These are phyloP conservation scores for Drosophila anomalata DNA, from an alignment of 2,888 invertebrate species.

Conservation along the genomic window DNA sequence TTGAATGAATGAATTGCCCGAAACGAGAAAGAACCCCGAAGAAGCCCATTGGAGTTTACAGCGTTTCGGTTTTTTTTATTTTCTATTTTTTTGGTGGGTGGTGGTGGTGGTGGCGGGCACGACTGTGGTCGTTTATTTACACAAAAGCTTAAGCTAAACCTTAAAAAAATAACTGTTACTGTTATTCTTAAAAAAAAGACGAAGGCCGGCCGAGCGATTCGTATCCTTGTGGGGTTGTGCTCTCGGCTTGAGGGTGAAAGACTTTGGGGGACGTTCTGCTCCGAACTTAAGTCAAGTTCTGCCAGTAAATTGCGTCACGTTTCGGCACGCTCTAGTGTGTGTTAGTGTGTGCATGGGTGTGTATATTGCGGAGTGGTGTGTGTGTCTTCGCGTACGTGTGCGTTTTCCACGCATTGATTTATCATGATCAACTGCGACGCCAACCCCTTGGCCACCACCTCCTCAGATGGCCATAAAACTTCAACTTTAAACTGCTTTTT, in stretches of 20 bases:
- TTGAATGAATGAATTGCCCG: constrained; percentile 80
- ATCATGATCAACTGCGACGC: constrained; percentile 78
- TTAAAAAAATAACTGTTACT: constrained; percentile 80
- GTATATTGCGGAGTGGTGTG: constrained; percentile 10
- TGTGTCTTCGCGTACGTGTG: constrained; percentile 68
- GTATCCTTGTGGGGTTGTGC: constrained; percentile 57
- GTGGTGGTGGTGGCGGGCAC: constrained; percentile 48
- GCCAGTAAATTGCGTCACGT: constrained; percentile 82
- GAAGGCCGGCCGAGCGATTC: constrained; percentile 41
- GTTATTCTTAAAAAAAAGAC: constrained; percentile 70
- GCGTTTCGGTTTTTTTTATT: constrained; percentile 14
- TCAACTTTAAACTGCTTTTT: constrained; percentile 75
- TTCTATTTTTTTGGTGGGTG: constrained; percentile 18
- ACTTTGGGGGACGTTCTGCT: constrained; percentile 38
- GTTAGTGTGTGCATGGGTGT: constrained; percentile 12
- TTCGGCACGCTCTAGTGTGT: constrained; percentile 64
- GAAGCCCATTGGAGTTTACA: constrained; percentile 39
- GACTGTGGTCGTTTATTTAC: constrained; percentile 79
- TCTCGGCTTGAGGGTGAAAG: constrained; percentile 56
- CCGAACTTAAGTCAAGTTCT: constrained; percentile 73
- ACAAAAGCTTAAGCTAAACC: constrained; percentile 81
- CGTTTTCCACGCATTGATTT: constrained; percentile 81
- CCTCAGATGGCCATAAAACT: constrained; percentile 66
- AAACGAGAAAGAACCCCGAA: constrained; percentile 50
- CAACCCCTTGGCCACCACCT: constrained; percentile 59